Conservation (phyloP, 2,797 vertebrate species). For the Artibeus lituratus region DNA sequence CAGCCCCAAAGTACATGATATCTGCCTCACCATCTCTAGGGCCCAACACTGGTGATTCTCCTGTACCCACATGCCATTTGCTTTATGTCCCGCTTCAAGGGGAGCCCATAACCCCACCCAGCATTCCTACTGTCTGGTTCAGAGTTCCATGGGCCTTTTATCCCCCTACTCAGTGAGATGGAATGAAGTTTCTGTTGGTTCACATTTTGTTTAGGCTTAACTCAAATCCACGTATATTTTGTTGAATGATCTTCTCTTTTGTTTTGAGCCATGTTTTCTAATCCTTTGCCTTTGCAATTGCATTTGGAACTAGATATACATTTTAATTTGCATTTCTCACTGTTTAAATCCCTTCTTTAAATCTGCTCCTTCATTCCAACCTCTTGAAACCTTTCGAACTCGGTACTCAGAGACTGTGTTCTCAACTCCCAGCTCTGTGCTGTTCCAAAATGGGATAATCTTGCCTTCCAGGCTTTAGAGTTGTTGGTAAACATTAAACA, state of each 20-base stretch:
- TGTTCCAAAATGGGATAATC: background rate
- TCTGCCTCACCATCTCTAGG: background rate
- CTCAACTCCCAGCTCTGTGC: background rate
- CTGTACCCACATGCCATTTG: background rate
- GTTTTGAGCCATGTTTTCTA: background rate
- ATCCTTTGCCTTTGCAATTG: background rate
- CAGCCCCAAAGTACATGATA: background rate
- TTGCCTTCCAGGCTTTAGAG: background rate
- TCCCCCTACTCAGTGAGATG: background rate
- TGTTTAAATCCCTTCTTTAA: slow-evolving; percentile 23
- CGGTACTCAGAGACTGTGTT: background rate
- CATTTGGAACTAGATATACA: background rate
- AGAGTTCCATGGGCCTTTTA: background rate
- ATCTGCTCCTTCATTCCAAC: background rate
- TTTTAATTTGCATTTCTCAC: background rate
- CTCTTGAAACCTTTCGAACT: slow-evolving; percentile 41
- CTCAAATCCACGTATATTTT: background rate
- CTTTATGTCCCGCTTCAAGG: background rate
- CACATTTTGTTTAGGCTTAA: background rate
- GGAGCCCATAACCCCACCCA: background rate
- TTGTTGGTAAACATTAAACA: background rate
- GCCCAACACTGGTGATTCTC: background rate
- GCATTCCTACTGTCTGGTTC: background rate
- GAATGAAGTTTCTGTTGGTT: background rate
- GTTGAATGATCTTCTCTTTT: background rate